phyloP scores from a whole-genome alignment of 2,888 invertebrate species.

The Xestoiulus laeticollis region DNA sequence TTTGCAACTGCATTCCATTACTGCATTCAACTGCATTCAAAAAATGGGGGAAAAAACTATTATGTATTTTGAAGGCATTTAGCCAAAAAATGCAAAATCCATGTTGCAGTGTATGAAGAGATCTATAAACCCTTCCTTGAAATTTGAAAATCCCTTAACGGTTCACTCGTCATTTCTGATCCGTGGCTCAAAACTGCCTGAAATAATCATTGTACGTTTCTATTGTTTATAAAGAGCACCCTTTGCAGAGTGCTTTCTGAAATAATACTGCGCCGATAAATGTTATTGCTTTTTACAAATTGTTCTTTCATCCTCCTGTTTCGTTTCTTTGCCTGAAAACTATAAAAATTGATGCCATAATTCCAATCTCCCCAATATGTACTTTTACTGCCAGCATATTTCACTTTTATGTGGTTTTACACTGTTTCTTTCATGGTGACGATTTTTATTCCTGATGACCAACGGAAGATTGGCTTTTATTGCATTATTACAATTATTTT shows the following conservation, averaged over 20 bases:
- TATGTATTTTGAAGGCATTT: too few relatives aligned
- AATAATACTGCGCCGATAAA: conserved; percentile 10
- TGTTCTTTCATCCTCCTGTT: conserved; percentile 25
- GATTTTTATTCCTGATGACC: background rate
- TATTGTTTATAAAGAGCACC: background rate
- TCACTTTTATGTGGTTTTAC: conserved; percentile 39
- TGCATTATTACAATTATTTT: background rate
- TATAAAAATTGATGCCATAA: conserved; percentile 25
- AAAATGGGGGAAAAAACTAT: too few relatives aligned
- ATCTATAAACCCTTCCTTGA: background rate
- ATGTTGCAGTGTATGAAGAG: too few relatives aligned
- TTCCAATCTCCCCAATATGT: conserved; percentile 30
- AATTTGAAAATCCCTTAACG: background rate
- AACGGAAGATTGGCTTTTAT: background rate
- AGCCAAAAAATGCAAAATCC: too few relatives aligned
- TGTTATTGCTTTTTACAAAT: conserved; percentile 35
- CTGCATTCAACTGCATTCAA: too few relatives aligned
- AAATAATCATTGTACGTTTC: background rate
- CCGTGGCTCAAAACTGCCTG: background rate
- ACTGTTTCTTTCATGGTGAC: conserved; percentile 1
- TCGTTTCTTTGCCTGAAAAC: conserved; percentile 16
- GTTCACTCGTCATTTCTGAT: background rate
- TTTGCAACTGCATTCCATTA: too few relatives aligned
- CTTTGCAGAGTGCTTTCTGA: background rate
- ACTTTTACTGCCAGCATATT: conserved; percentile 36